A percentile compares a stretch with the other conserved stretches of the same genome.
Evolutionary conservation across 2,888 invertebrate species (phyloP).

Genomic region (Maniola hyperantus): DNA sequence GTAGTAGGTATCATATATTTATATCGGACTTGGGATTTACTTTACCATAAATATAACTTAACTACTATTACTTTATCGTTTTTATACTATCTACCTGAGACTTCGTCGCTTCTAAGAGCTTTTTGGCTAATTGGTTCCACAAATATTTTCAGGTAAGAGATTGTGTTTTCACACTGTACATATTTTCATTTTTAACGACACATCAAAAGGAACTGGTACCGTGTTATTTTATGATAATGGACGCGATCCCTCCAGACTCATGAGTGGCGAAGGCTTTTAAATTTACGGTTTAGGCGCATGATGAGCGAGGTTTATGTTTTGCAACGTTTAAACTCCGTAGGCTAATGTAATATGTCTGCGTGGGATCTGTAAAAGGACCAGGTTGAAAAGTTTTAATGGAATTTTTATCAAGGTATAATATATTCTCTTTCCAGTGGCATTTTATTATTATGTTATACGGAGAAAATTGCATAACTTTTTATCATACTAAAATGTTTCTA

Average conservation of each 20-base stretch:
- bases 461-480: background rate
- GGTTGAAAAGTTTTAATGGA: conserved; percentile 31
- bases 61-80: too few species aligned
- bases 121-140: background rate
- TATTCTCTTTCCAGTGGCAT: background rate
- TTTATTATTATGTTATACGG: background rate
- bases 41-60: conserved; percentile 7
- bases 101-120: background rate
- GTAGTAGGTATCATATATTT: conserved; percentile 22
- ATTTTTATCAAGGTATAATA: conserved; percentile 14
- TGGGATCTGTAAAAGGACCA: conserved; percentile 26
- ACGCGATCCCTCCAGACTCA: conserved; percentile 62
- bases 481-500: too few species aligned
- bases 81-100: too few species aligned
- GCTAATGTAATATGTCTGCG: conserved; percentile 37
- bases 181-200: conserved; percentile 64
- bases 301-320: conserved; percentile 71
- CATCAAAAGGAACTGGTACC: conserved; percentile 81
- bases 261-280: conserved; percentile 74
- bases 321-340: conserved; percentile 47
- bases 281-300: conserved; percentile 70
- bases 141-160: background rate
- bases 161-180: conserved; percentile 7
- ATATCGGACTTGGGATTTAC: conserved; percentile 24
- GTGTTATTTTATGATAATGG: conserved; percentile 80